These are phyloP conservation scores for Oscheius sp. DNA, from an alignment of 2,888 invertebrate genomes.

Conservation along the genomic window DNA sequence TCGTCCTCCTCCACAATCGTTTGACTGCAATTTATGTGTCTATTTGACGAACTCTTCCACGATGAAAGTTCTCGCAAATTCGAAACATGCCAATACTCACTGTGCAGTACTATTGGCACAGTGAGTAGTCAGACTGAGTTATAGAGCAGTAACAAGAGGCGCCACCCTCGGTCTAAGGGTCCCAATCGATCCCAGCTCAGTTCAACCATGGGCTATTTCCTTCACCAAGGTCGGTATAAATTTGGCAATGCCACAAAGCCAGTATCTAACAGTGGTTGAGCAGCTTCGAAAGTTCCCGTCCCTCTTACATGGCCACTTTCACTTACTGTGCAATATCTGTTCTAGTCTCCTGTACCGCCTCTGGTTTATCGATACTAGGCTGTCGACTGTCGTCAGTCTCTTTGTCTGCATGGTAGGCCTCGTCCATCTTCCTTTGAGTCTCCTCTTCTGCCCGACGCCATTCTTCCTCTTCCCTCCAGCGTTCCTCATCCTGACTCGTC, in stretches of 20 bases:
- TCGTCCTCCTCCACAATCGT: conserved; percentile 56
- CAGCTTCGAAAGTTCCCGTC: no score
- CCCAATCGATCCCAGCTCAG: no score
- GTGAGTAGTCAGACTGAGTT: no score
- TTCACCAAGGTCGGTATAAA: no score
- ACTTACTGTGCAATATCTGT: conserved; percentile 29
- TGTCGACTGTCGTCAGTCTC: conserved; percentile 23
- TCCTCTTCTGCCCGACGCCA: conserved; percentile 27
- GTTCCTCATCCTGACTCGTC: conserved; percentile 41
- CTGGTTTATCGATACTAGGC: conserved; percentile 11
- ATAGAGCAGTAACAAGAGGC: no score
- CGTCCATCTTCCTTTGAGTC: conserved; percentile 12
- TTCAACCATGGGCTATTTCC: no score
- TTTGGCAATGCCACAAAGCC: no score
- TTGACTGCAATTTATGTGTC: conserved; percentile 40
- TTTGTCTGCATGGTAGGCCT: conserved; percentile 27
- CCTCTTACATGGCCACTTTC: neutral
- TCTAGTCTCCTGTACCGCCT: neutral
- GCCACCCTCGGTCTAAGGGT: no score
- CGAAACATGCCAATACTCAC: neutral
- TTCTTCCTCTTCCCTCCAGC: conserved; percentile 32
- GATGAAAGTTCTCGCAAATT: neutral
- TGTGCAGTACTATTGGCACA: no score
- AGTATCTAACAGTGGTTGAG: no score
- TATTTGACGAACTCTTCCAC: neutral